Conservation (phyloP, 2,797 vertebrate species). For the Acomys russatus region DNA sequence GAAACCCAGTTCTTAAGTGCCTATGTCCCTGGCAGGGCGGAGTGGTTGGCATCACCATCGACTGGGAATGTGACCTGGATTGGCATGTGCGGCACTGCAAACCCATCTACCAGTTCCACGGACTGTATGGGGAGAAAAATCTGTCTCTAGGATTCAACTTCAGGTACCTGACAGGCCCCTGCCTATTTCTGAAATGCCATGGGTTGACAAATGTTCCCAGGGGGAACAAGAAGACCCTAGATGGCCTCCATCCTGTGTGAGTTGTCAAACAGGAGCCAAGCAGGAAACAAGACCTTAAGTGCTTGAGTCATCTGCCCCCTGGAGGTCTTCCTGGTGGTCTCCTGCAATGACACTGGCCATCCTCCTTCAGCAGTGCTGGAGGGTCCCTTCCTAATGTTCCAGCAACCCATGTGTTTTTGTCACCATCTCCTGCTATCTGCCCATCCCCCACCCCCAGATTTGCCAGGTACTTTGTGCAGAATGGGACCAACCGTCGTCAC, state of each 20-base stretch:
- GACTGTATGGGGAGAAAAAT: conserved; percentile 91
- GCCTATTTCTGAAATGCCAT: neutral
- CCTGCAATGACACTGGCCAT: neutral
- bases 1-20: neutral
- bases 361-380: neutral
- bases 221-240: neutral
- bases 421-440: conserved; percentile 15
- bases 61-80: conserved; percentile 97
- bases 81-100: conserved; percentile 90
- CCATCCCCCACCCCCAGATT: conserved; percentile 87
- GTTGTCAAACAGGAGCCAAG: neutral
- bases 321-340: neutral
- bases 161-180: conserved; percentile 89
- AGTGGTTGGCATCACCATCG: conserved; percentile 94
- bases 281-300: neutral
- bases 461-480: conserved; percentile 94
- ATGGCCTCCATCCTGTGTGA: neutral
- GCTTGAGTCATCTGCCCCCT: neutral
- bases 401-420: accelerated
- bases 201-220: neutral
- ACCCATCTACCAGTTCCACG: conserved; percentile 94
- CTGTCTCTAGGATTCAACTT: conserved; percentile 97
- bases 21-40: conserved; percentile 91
- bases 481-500: conserved; percentile 89
- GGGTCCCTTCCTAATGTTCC: neutral